Evolutionary conservation across 2,888 invertebrate genomes (phyloP).

Genomic region (Conchocele bisecta): DNA sequence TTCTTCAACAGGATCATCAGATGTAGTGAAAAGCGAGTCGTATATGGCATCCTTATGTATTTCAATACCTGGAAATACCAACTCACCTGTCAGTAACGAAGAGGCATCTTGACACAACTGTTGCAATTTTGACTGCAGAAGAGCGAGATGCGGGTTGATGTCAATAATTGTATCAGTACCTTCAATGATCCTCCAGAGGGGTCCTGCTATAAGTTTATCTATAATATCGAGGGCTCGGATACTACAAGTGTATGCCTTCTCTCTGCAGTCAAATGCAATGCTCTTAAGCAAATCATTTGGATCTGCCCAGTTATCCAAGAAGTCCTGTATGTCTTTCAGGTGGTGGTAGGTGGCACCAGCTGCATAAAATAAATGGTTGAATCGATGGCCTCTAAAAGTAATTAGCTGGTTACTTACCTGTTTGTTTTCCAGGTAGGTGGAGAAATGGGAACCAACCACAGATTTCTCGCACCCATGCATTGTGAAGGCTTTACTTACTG

Average conservation of each 20-base stretch:
- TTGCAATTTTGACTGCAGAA: conserved; percentile 8
- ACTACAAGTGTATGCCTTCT: conserved; percentile 8
- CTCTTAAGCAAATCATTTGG: conserved; percentile 33
- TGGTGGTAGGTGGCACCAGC: conserved; percentile 17
- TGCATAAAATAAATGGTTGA: conserved; percentile 15
- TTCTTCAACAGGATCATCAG: conserved; percentile 21
- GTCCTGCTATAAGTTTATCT: conserved; percentile 38
- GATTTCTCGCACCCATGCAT: conserved; percentile 23
- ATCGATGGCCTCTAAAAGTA: conserved; percentile 22
- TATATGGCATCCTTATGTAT: conserved; percentile 14
- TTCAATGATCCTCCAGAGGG: conserved; percentile 38
- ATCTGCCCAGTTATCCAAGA: conserved; percentile 24
- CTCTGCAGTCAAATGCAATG: conserved; percentile 13
- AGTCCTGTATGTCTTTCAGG: conserved; percentile 25
- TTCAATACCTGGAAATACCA: no score
- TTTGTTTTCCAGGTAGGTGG: neutral
- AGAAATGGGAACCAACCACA: conserved; percentile 18
- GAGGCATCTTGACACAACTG: conserved; percentile 22
- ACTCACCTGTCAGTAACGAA: conserved; percentile 18
- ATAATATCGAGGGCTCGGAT: conserved; percentile 30
- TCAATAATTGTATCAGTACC: neutral
- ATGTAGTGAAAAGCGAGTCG: neutral
- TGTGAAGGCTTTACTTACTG: conserved; percentile 14
- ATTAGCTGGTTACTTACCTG: conserved; percentile 1
- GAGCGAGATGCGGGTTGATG: conserved; percentile 14